Evolutionary conservation across 53 echinoderm and acorn worm species (phyloP).

Genomic region (Temnopleurus reevesii): DNA sequence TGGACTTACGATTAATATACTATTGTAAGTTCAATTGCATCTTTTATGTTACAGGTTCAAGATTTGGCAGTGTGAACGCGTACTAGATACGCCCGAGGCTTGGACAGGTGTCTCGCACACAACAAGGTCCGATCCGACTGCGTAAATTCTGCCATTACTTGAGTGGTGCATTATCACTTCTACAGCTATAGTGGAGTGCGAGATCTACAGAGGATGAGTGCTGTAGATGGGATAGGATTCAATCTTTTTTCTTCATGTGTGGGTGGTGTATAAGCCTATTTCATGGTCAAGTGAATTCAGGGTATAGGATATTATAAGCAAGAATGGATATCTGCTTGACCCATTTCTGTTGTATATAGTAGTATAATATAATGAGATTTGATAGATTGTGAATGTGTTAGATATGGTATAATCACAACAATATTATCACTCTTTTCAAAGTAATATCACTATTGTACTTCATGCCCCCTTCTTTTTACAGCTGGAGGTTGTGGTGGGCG

Average conservation of each 20-base stretch:
- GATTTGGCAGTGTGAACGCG: too few relatives aligned
- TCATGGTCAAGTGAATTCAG: neutral
- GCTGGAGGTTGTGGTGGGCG: too few relatives aligned
- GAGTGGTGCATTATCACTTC: conserved; percentile 23
- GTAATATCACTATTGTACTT: too few relatives aligned
- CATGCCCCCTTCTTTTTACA: too few relatives aligned
- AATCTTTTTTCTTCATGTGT: neutral
- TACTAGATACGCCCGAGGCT: neutral
- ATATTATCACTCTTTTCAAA: too few relatives aligned
- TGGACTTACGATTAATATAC: too few relatives aligned
- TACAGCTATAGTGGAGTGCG: neutral
- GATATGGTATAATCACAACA: too few relatives aligned
- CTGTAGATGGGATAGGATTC: neutral
- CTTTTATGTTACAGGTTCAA: too few relatives aligned
- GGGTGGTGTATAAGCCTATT: neutral
- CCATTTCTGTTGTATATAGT: neutral
- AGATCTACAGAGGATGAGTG: neutral
- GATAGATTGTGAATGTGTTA: too few relatives aligned
- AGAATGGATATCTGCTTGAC: neutral
- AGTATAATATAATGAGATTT: too few relatives aligned
- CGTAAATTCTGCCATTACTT: neutral
- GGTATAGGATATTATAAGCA: neutral
- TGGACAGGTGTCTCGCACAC: neutral
- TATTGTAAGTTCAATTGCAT: too few relatives aligned
- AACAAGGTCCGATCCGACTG: neutral